Evolutionary conservation across 2,113 vertebrate genomes (phyloP), one percentile per base, ranked within the genome.

Genomic region (Microcebus jonahi): DNA sequence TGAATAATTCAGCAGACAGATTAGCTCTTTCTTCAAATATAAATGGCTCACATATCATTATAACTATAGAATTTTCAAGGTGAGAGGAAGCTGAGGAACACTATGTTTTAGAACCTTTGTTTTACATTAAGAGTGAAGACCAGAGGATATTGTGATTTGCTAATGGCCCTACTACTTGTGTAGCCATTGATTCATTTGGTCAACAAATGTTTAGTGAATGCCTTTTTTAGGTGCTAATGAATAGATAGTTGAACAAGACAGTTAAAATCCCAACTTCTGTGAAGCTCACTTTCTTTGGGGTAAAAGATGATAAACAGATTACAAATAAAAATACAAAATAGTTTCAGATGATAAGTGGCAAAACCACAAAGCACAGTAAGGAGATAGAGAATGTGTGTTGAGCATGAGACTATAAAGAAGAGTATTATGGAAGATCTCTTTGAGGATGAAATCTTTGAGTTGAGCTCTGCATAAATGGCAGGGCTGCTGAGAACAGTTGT

Each of bases 61-160:
- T 55, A 63, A 45, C 45, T 94, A 7, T 80, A 96, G 84, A 68
- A 53, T 81, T 97, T 97, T 84, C 63, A 31, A 55, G 14, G 90
- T 45, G 85, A 96, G 85, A 96, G 75, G 88, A 96, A 96, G 59
- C 88, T 90, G 27, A 92, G 79, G 63, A 87, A 76, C 39, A 61
- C 65, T 59, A 31, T 94, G 12, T 48, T 97, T 92, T 73, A 92
- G 71, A 88, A 85, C 5, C 17, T 77, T 34, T 82, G 61, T 70
- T 92, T 90, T 77, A 67, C 7, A 65, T 23, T 31, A 65, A 48
- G 91, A 86, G 9, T 27, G 27, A 88, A 84, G 39, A 20, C 36
- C 31, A 73, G n/a, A 31, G 11, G 6, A 8, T 91, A 31, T 1
- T 73, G 6, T 23, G 34, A 21, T 68, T 48, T 45, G 11, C 17